A percentile compares a stretch with the other conserved stretches of the same genome.
phyloP scores from a whole-genome alignment of 2,888 invertebrate species.

The Lucinisca nassula region DNA sequence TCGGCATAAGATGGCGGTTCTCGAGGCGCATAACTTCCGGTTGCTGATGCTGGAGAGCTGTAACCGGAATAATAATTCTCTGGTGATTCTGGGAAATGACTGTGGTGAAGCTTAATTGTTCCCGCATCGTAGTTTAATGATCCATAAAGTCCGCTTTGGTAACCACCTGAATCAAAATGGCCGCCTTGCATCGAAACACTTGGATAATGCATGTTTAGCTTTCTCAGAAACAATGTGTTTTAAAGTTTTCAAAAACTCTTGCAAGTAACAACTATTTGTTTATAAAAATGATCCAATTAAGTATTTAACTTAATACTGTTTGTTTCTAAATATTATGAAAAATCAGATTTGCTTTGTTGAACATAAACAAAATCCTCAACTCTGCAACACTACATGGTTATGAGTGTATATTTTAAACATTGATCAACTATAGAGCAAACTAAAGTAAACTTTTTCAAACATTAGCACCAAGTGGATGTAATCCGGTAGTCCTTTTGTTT shows the following conservation, averaged over 20 bases:
- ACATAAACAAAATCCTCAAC: constrained; percentile 68
- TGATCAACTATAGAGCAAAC: constrained; percentile 21
- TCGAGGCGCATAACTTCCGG: constrained; percentile 70
- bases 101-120: constrained; percentile 76
- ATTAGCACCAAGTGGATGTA: constrained; percentile 66
- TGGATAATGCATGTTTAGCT: constrained; percentile 56
- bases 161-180: constrained; percentile 74
- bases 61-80: constrained; percentile 76
- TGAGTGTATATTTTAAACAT: not conserved
- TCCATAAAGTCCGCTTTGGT: constrained; percentile 76
- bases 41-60: constrained; percentile 55
- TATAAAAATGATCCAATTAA: not conserved
- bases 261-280: not conserved
- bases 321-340: constrained; percentile 23
- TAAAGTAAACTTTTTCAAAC: constrained; percentile 69
- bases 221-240: not conserved
- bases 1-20: constrained; percentile 80
- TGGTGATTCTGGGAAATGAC: constrained; percentile 73
- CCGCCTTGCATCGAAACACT: constrained; percentile 71
- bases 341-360: constrained; percentile 62
- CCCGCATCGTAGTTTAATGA: constrained; percentile 74
- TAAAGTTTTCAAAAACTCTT: not conserved
- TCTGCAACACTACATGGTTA: constrained; percentile 47
- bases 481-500: constrained; percentile 67
- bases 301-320: not conserved